A percentile compares a stretch with the other conserved stretches of the same genome.
phyloP scores from a whole-genome alignment of 1,140 invertebrate species.

The Lamellibrachia luymesi region DNA sequence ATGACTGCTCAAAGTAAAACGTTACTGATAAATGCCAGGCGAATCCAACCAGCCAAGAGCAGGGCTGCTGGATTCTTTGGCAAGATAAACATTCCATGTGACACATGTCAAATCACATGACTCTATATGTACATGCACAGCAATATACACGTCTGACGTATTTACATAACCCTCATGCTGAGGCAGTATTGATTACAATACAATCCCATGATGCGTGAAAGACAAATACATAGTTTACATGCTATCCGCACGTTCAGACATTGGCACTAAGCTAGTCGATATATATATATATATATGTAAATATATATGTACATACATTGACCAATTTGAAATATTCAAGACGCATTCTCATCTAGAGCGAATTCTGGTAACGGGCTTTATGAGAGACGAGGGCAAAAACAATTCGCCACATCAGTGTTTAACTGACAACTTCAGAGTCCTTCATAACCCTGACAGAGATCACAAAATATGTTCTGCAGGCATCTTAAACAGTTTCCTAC shows the following conservation, averaged over 20 bases:
- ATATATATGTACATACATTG: not conserved
- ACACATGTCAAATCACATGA: not conserved
- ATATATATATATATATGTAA: not conserved
- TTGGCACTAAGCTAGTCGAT: not conserved
- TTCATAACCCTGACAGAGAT: not conserved
- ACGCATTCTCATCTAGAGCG: no score
- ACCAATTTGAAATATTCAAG: not conserved
- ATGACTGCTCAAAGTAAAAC: not conserved
- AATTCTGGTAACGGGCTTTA: not conserved
- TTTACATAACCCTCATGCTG: not conserved
- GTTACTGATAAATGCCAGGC: not conserved
- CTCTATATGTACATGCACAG: not conserved
- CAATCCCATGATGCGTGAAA: not conserved
- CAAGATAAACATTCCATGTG: not conserved
- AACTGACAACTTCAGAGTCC: not conserved
- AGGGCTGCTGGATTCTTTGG: not conserved
- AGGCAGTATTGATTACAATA: not conserved
- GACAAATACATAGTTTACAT: not conserved
- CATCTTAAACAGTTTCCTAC: not conserved
- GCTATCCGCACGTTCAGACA: not conserved
- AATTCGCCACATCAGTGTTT: not conserved
- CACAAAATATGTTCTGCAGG: not conserved
- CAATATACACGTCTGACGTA: not conserved
- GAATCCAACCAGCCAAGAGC: not conserved
- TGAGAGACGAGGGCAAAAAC: not conserved